Base-by-base conservation (phyloP, 2,113 vertebrate species). In the Hemichromis elongatus region DNA sequence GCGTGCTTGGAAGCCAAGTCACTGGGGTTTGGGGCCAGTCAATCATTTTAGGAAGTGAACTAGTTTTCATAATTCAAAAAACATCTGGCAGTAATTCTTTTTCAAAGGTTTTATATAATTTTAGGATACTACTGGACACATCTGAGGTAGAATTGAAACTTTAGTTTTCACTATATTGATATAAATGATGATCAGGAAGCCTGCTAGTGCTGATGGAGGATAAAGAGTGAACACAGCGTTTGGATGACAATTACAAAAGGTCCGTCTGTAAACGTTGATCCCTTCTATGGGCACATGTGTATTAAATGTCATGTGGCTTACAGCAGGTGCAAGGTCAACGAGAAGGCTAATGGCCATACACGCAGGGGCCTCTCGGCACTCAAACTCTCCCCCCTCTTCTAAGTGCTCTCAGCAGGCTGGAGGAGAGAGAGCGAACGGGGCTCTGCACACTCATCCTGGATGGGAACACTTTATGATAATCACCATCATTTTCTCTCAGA, bases 381-480 rank as follows among this genome's bases (percentile, higher is more conserved):
- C 42, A 19, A 18, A 21, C 57, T 35, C 33, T 5, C 42, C 30
- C 33, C 18, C 68, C 56, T 11, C 47, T 70, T 87, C 10, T 93
- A 92, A 92, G 81, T 91, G 82, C 82, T 93, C 89, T 88, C 88
- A 91, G 90, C 61, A 91, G 84, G 87, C 85, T 12, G 35, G 66
- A 84, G 87, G 77, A 86, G 77, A 79, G 75, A 77, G 79, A 75
- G 66, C 24, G 79, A 77, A 66, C 24, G 3, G 28, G 52, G 56
- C 85, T 80, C 50, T 35, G 80, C 78, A 79, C 73, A 52, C 83
- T 91, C 83, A 88, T 93, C 91, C 82, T 94, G 92, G 92, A 95
- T 96, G 95, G 95, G 90, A 96, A 94, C 94, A 93, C 93, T 96
- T 96, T 94, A 86, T 93, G 92, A 89, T 95, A 95, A 95, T 95